phyloP scores from a whole-genome alignment of 2,113 vertebrate genomes.

The Pantherophis guttatus region DNA sequence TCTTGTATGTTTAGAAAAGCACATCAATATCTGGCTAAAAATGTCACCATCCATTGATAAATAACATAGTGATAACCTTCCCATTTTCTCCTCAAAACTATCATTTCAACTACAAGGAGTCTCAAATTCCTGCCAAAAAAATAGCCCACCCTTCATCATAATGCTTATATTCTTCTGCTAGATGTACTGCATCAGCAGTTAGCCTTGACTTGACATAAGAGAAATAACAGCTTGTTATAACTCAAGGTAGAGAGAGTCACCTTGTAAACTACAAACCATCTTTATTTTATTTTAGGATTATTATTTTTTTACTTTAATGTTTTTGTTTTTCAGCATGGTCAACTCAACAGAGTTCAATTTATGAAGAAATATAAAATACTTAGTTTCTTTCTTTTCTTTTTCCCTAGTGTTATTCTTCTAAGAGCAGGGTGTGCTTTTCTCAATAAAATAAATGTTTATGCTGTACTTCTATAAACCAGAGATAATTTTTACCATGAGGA shows the following conservation, averaged over 20 bases:
- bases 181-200: conserved; percentile 39
- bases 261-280: conserved; percentile 42
- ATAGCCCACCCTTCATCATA: conserved; percentile 9
- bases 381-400: neutral
- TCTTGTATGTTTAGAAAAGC: conserved; percentile 10
- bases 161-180: neutral
- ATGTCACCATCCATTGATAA: conserved; percentile 16
- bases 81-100: neutral
- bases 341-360: conserved; percentile 20
- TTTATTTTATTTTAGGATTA: neutral
- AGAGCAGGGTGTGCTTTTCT: neutral
- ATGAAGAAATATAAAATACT: neutral
- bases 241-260: conserved; percentile 48
- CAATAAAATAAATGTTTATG: neutral
- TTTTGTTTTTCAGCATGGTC: neutral
- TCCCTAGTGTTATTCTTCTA: neutral
- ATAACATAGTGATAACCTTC: conserved; percentile 8
- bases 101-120: neutral
- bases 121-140: conserved; percentile 36
- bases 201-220: neutral
- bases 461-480: neutral
- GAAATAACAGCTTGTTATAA: conserved; percentile 51
- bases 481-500: neutral
- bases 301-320: conserved; percentile 20
- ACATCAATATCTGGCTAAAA: neutral